Base-by-base conservation (phyloP, 92 coral and sea anemone species). In the Parazoanthus darwini region DNA sequence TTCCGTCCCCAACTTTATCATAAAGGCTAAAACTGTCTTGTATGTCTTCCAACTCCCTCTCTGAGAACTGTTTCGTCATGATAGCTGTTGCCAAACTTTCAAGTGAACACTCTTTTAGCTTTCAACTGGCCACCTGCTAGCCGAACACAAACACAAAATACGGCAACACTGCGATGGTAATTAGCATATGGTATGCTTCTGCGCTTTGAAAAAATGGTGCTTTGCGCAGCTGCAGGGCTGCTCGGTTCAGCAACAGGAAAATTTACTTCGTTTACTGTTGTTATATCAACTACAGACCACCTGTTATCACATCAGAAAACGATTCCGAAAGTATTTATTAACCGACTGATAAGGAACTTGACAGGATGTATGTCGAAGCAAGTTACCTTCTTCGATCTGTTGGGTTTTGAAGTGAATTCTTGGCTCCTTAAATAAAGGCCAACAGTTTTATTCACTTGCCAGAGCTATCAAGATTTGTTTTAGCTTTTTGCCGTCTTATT, bases 1-100 rank as follows among this genome's bases (percentile, higher is more conserved):
- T 95, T 9, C 96, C 99, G 48, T 97, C 99, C 18, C 99, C 99
- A 65, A 92, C 86, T 67, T 94, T 97, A 86, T 97, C 99, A 88
- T 95, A 97, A 56, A 97, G 85, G 29, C 86, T 92, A 79, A 97
- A 95, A 73, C 93, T 90, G 73, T 97, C 99, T 70, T 94, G 94
- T 38, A 94, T 77, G 4, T 93, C 95, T 4, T 94, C 97, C 82
- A 97, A 88, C 66, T 97, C 99, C 74, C 91, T 86, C 82, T 94
- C 95, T 18, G 92, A 82, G 77, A 94, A 63, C 51, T 92, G 78
- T 68, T 89, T 89, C 35, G 90, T 90, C 94, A 92, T 92, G 68
- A 48, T 91, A 74, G 33, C 25, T 63, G 29, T 10, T 3, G 73
- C 13, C 25, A 71, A 73, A 73, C 29, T 78, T 78, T 48, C 37